These are phyloP conservation scores for Drosophila neonasuta DNA, from an alignment of 2,888 invertebrate genomes.

Conservation along the genomic window DNA sequence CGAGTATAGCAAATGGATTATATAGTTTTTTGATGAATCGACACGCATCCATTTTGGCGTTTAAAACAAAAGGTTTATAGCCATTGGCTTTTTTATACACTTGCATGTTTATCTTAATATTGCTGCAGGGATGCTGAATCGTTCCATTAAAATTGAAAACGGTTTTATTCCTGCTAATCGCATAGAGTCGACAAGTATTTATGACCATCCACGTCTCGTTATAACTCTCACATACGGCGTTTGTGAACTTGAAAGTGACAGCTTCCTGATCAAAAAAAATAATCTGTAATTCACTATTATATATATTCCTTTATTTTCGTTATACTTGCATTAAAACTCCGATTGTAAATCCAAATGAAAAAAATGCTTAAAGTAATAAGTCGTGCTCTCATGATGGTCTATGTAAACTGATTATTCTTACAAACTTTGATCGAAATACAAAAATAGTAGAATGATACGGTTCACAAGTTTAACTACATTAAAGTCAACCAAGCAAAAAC, in stretches of 20 bases:
- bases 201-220: slow-evolving; percentile 19
- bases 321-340: slow-evolving; percentile 1
- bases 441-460: neutral
- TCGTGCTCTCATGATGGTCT: neutral
- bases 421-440: neutral
- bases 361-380: neutral
- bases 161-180: slow-evolving; percentile 20
- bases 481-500: neutral
- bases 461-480: neutral
- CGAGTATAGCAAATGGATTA: slow-evolving; percentile 8
- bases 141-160: slow-evolving; percentile 25
- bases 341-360: neutral
- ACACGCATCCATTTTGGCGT: slow-evolving; percentile 14
- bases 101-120: neutral
- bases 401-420: neutral
- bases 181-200: slow-evolving; percentile 26
- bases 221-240: slow-evolving; percentile 14
- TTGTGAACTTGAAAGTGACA: slow-evolving; percentile 13
- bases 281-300: neutral
- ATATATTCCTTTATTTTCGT: neutral
- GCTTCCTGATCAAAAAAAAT: neutral
- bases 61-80: slow-evolving; percentile 34
- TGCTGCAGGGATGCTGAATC: neutral
- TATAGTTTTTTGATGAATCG: slow-evolving; percentile 16
- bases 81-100: slow-evolving; percentile 30